phyloP scores from a whole-genome alignment of 2,888 invertebrate genomes.

The Lottia scabra region DNA sequence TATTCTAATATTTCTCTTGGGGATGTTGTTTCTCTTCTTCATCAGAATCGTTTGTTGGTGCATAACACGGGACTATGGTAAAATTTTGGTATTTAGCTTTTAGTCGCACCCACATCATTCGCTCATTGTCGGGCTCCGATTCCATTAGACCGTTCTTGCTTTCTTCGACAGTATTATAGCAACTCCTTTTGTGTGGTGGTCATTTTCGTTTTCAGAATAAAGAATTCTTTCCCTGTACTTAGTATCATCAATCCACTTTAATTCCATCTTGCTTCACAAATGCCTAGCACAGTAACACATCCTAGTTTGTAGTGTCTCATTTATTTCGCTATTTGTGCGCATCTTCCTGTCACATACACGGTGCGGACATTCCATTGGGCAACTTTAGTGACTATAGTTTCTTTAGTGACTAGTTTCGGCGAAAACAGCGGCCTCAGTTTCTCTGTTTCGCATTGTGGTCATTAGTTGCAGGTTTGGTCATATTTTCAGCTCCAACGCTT shows the following conservation, averaged over 20 bases:
- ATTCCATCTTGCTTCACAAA: slow-evolving; percentile 2
- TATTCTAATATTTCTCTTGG: slow-evolving; percentile 16
- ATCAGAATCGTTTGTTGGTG: slow-evolving; percentile 25
- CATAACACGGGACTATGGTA: slow-evolving; percentile 25
- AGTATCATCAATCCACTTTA: not conserved
- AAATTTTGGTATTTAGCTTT: slow-evolving; percentile 9
- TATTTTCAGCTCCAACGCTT: not conserved
- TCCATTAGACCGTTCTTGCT: no score
- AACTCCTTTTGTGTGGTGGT: slow-evolving; percentile 11
- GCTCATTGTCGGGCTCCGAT: no score
- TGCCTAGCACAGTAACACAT: no score
- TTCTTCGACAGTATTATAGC: slow-evolving; percentile 12
- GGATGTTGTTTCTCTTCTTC: slow-evolving; percentile 19
- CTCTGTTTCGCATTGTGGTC: not conserved
- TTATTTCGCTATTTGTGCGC: not conserved
- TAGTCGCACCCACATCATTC: slow-evolving; percentile 16
- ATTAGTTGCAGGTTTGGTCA: not conserved
- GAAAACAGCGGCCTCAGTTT: not conserved
- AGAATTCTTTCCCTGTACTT: not conserved
- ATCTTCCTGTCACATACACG: slow-evolving; percentile 6
- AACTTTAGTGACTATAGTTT: not conserved
- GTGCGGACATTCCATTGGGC: slow-evolving; percentile 11
- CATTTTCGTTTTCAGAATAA: slow-evolving; percentile 8
- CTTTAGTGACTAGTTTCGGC: no score
- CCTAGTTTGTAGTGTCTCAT: not conserved